These are phyloP conservation scores for Petroica traversi DNA, from an alignment of 2,113 vertebrate genomes.

Conservation along the genomic window DNA sequence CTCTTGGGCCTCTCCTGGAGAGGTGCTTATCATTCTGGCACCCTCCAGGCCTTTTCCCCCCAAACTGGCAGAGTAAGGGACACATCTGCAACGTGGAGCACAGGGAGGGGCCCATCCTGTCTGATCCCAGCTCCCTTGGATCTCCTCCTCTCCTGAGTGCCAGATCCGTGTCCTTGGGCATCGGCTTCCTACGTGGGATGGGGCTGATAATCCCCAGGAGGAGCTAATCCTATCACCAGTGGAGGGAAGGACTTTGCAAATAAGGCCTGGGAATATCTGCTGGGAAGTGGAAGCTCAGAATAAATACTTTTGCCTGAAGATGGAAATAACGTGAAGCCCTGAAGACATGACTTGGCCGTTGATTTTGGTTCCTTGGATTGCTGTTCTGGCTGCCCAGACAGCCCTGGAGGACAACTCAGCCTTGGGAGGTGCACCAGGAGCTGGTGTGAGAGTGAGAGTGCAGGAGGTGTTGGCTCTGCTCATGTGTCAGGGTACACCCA, in stretches of 20 bases:
- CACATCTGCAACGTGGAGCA: rapidly evolving
- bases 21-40: neutral
- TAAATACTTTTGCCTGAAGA: neutral
- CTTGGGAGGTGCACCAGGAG: neutral
- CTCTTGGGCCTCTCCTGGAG: neutral
- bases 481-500: neutral
- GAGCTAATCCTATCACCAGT: neutral
- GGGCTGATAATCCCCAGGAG: neutral
- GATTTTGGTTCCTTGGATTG: neutral
- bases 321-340: neutral
- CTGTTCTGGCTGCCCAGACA: neutral
- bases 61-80: neutral
- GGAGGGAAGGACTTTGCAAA: neutral
- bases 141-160: neutral
- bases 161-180: neutral
- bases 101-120: neutral
- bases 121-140: neutral
- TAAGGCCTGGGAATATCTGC: neutral
- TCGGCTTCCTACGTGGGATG: neutral
- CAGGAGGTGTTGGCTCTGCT: neutral
- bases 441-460: neutral
- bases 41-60: neutral
- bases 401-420: neutral
- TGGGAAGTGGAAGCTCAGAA: slow-evolving; percentile 9
- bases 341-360: neutral